phyloP scores from a whole-genome alignment of 2,113 vertebrate species.

The Aix galericulata region DNA sequence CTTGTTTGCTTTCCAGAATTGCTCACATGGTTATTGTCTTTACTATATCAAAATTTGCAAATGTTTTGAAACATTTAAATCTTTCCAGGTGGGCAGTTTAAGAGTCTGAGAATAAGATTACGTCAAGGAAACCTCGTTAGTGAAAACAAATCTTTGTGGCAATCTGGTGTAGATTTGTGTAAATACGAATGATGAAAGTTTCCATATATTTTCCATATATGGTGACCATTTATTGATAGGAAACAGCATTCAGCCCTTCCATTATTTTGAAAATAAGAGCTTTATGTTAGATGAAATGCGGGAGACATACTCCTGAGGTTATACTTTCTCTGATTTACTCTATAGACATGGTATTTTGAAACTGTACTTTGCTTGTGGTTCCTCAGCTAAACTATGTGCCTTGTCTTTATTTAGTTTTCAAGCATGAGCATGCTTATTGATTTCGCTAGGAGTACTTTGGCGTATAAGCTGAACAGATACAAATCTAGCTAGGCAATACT shows the following conservation, averaged over 20 bases:
- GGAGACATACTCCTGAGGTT: not conserved
- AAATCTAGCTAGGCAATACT: not conserved
- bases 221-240: not conserved
- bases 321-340: not conserved
- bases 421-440: not conserved
- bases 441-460: not conserved
- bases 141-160: not conserved
- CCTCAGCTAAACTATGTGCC: not conserved
- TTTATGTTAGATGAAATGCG: not conserved
- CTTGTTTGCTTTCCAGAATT: not conserved
- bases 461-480: not conserved
- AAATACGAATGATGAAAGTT: not conserved
- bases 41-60: slow-evolving; percentile 7
- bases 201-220: not conserved
- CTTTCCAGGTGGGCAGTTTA: slow-evolving; percentile 9
- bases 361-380: not conserved
- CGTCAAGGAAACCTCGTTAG: not conserved
- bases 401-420: not conserved
- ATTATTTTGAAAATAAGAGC: not conserved
- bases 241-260: not conserved
- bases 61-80: slow-evolving; percentile 19
- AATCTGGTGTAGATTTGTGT: not conserved
- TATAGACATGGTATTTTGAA: not conserved
- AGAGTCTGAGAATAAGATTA: not conserved
- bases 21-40: not conserved